phyloP scores from a whole-genome alignment of 2,888 invertebrate species.

The Andricus quercusramuli region DNA sequence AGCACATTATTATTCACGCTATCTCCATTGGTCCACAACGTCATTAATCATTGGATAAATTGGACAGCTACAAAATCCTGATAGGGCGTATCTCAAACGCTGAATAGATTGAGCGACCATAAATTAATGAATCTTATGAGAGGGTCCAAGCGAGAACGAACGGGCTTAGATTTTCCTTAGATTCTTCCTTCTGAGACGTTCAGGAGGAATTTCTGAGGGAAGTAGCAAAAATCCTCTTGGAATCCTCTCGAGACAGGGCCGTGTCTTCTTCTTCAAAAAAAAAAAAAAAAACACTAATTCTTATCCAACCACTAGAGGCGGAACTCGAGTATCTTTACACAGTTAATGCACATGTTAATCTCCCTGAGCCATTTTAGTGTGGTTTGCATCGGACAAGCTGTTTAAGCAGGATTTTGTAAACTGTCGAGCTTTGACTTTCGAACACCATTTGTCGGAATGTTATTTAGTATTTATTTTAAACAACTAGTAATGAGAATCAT shows the following conservation, averaged over 20 bases:
- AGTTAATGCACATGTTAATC: constrained; percentile 69
- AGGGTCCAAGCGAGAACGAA: constrained; percentile 23
- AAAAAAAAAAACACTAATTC: constrained; percentile 66
- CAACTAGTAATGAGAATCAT: too few species aligned
- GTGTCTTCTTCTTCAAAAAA: constrained; percentile 47
- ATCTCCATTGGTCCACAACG: constrained; percentile 40
- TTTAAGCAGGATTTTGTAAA: constrained; percentile 41
- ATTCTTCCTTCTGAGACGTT: not conserved
- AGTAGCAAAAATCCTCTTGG: constrained; percentile 55
- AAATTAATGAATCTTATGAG: constrained; percentile 59
- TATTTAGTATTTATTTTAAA: too few species aligned
- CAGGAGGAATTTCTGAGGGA: constrained; percentile 4
- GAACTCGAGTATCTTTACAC: constrained; percentile 67
- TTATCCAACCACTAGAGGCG: constrained; percentile 63
- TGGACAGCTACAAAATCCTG: constrained; percentile 58
- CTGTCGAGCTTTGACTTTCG: not conserved
- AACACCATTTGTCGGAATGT: too few species aligned
- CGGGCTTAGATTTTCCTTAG: constrained; percentile 30
- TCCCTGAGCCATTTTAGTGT: constrained; percentile 60
- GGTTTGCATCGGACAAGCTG: constrained; percentile 61
- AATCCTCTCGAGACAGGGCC: constrained; percentile 54
- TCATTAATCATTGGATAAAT: constrained; percentile 53
- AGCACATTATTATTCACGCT: constrained; percentile 44
- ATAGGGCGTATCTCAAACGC: constrained; percentile 56
- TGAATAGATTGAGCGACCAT: constrained; percentile 47